Conservation (phyloP, 2,888 invertebrate species). For the Tridacna crocea region DNA sequence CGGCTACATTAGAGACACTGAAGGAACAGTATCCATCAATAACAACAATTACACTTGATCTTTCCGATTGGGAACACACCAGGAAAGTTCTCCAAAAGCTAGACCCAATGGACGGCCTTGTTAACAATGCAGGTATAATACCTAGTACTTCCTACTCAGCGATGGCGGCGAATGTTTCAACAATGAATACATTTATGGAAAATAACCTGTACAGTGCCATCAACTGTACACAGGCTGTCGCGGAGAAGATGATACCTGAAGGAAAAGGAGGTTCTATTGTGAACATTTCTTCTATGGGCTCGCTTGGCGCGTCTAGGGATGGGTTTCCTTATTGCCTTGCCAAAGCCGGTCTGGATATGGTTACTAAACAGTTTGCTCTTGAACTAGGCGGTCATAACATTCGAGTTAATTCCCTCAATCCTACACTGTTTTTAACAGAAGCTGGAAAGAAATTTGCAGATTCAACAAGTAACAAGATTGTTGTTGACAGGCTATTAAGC, state of each 20-base stretch:
- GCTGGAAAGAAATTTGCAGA: conserved; percentile 89
- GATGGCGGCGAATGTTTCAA: conserved; percentile 88
- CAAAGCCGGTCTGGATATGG: too few species aligned
- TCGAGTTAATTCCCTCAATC: conserved; percentile 95
- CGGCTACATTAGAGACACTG: conserved; percentile 88
- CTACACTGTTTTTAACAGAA: conserved; percentile 95
- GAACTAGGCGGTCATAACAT: conserved; percentile 93
- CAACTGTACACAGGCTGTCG: conserved; percentile 91
- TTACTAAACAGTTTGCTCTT: too few species aligned
- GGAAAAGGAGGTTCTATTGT: conserved; percentile 92
- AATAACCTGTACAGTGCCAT: conserved; percentile 94
- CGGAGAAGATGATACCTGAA: conserved; percentile 89
- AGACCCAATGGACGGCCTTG: conserved; percentile 90
- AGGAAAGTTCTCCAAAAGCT: conserved; percentile 87
- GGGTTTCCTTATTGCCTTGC: conserved; percentile 92
- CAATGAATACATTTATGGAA: conserved; percentile 89
- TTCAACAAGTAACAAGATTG: conserved; percentile 91
- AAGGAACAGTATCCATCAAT: conserved; percentile 78
- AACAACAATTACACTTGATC: too few species aligned
- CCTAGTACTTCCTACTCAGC: conserved; percentile 86
- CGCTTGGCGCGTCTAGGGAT: conserved; percentile 86
- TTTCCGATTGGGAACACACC: conserved; percentile 90
- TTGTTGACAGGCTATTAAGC: conserved; percentile 89
- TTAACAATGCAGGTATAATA: conserved; percentile 93
- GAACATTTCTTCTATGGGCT: conserved; percentile 91